These are phyloP conservation scores for Phasia obesa DNA, from an alignment of 2,888 invertebrate species.

Conservation along the genomic window DNA sequence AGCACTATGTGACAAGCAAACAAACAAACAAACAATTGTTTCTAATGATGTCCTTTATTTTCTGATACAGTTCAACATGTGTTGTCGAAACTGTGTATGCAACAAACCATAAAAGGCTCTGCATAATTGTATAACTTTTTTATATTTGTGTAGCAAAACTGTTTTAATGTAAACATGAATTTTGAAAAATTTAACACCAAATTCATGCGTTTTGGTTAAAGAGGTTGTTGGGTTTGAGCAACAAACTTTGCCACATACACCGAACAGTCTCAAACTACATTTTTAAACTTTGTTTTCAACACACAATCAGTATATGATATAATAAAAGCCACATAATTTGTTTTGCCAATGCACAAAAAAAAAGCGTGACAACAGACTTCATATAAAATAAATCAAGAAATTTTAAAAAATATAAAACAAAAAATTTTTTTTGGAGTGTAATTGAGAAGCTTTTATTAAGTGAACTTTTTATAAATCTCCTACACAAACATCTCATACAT, in stretches of 20 bases:
- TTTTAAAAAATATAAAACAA: too few species aligned
- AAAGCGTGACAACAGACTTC: too few species aligned
- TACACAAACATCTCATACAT: too few species aligned
- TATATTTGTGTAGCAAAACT: too few species aligned
- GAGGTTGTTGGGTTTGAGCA: background rate
- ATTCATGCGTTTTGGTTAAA: background rate
- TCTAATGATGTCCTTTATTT: constrained; percentile 36
- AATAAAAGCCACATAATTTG: constrained; percentile 39
- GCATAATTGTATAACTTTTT: background rate
- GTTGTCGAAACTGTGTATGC: background rate
- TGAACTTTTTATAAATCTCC: too few species aligned
- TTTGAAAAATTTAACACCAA: background rate
- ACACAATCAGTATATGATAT: background rate
- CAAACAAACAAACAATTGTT: constrained; percentile 5
- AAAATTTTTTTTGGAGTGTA: too few species aligned
- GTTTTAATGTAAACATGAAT: background rate
- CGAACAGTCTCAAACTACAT: constrained; percentile 4
- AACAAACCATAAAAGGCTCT: background rate
- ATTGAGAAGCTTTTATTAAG: too few species aligned
- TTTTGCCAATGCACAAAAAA: constrained; percentile 11
- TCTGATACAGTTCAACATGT: constrained; percentile 32
- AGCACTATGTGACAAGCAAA: too few species aligned
- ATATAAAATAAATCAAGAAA: too few species aligned
- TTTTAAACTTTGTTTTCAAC: background rate
- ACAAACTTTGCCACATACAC: constrained; percentile 6